phyloP scores from a whole-genome alignment of 1,140 invertebrate genomes.

The Cydia strobilella region DNA sequence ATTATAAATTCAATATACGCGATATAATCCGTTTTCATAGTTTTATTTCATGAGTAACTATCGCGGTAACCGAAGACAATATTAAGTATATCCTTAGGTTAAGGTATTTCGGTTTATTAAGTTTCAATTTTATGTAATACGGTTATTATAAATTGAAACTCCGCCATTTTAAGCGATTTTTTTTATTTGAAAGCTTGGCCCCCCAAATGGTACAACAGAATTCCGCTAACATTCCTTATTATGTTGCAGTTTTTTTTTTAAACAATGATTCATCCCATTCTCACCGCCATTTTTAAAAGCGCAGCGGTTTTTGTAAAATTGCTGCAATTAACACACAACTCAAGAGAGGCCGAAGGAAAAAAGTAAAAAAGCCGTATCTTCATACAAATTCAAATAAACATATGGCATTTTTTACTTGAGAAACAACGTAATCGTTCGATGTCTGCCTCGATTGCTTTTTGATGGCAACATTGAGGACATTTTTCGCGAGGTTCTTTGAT shows the following conservation, averaged over 20 bases:
- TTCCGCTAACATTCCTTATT: not conserved
- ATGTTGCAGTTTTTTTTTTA: not conserved
- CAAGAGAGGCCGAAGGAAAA: not conserved
- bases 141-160: no score
- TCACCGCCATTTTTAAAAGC: not conserved
- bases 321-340: conserved; percentile 13
- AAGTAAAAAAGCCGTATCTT: not conserved
- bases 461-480: conserved; percentile 19
- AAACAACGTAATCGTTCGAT: conserved; percentile 9
- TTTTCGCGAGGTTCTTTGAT: not conserved
- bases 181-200: no score
- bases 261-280: not conserved
- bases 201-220: no score
- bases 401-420: not conserved
- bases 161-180: no score
- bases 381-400: not conserved
- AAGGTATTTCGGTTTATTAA: no score
- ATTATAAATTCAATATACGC: no score
- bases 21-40: no score
- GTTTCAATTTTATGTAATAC: no score
- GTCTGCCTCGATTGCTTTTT: conserved; percentile 15
- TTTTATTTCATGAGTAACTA: no score
- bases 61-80: no score
- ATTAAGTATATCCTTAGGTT: no score
- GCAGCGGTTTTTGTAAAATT: conserved; percentile 8